Evolutionary conservation across 1,140 invertebrate genomes (phyloP), one percentile per base, ranked within the genome.

Genomic region (Drosophila pseudoananassae): DNA sequence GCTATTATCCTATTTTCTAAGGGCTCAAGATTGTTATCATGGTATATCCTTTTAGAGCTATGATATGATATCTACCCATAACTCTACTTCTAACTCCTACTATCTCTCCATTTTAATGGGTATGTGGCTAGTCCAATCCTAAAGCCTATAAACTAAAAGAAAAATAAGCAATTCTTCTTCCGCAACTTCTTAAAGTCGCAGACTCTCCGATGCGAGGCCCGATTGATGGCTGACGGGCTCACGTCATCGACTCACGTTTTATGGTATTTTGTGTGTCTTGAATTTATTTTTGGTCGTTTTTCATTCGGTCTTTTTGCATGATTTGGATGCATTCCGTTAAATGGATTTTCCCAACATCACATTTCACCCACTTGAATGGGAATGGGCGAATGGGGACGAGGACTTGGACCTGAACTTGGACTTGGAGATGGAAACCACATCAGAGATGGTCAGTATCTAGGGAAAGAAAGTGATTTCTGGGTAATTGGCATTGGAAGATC

Each of bases 211-310:
- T 20, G 20, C 25, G 25, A 71, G 52, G 50, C 51, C 64, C 83
- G 70, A 76, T 88, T 88, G 75, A 82, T 81, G 83, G 75, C 82
- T 82, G 74, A 54, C 64, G 75, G 64, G 78, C 78, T 82, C 78
- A 82, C 82, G 72, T 76, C 72, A 76, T 76, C 64, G 55, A 76
- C 72, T 76, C 74, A 76, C 74, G 74, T 76, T 76, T 75, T 72
- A 49, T 50, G n/a, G n/a, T n/a, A n/a, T 47, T 31, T 46, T 46
- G 3, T 55, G 58, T 54, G 43, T 27, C 66, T 53, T 29, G 25
- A 7, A 27, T 27, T 49, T 66, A 59, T 70, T 66, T 58, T 45
- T 29, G 0, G 23, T 47, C 36, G 68, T 54, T 38, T 46, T 56
- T 69, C 31, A 46, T 3, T 20, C 17, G 9, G 15, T 1, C 3